Conservation (phyloP, 1,140 invertebrate genomes). For the Bombus pyrosoma region DNA sequence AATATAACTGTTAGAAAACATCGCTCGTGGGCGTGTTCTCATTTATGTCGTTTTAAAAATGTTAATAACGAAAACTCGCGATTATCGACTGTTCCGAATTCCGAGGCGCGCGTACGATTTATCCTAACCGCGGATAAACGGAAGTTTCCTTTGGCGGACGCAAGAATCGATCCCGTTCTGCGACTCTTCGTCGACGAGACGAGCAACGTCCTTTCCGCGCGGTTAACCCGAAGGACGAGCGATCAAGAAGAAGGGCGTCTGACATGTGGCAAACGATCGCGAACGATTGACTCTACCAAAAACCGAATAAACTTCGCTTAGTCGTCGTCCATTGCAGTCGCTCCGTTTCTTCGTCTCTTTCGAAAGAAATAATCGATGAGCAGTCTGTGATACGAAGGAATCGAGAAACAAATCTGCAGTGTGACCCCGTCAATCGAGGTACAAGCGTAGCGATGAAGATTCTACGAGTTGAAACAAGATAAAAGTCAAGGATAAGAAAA, state of each 20-base stretch:
- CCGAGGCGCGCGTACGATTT: not conserved
- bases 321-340: not conserved
- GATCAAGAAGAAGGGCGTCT: not conserved
- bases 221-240: constrained; percentile 3
- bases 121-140: not conserved
- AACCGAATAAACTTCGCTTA: not conserved
- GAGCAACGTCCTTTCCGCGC: constrained; percentile 21
- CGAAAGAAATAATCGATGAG: not conserved
- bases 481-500: not conserved
- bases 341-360: not conserved
- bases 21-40: not conserved
- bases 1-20: not conserved
- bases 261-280: constrained; percentile 40
- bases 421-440: not conserved
- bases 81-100: not conserved
- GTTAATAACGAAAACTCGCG: not conserved
- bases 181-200: not conserved
- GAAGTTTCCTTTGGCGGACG: no score
- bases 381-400: not conserved
- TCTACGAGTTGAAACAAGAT: not conserved
- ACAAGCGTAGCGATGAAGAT: no score
- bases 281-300: not conserved
- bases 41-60: no score
- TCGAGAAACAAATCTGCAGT: not conserved
- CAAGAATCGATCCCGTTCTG: not conserved